These are phyloP conservation scores for Rhingia rostrata DNA, from an alignment of 2,888 invertebrate genomes.

Conservation along the genomic window DNA sequence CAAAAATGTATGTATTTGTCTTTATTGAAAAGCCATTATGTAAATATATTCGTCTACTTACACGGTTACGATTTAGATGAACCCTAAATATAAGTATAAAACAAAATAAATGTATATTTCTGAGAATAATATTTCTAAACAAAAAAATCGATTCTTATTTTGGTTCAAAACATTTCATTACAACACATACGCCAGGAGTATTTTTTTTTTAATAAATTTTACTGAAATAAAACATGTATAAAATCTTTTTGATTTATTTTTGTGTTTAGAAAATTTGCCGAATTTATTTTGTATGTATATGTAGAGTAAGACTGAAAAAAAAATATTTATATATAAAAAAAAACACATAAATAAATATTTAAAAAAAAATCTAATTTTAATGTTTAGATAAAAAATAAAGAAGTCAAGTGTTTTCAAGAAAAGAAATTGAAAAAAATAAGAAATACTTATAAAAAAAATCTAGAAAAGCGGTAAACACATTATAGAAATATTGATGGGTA, in stretches of 20 bases:
- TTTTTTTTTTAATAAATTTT: background rate
- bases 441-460: slow-evolving; percentile 11
- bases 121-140: slow-evolving; percentile 52
- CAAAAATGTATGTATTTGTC: slow-evolving; percentile 61
- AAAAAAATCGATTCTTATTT: slow-evolving; percentile 38
- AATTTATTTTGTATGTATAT: slow-evolving; percentile 72
- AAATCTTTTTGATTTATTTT: slow-evolving; percentile 13
- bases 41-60: slow-evolving; percentile 73
- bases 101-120: slow-evolving; percentile 52
- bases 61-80: slow-evolving; percentile 57
- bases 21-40: slow-evolving; percentile 57
- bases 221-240: slow-evolving; percentile 7
- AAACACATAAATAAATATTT: slow-evolving; percentile 27
- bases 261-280: slow-evolving; percentile 58
- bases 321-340: slow-evolving; percentile 61
- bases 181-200: background rate
- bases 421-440: slow-evolving; percentile 8
- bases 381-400: slow-evolving; percentile 52
- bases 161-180: slow-evolving; percentile 28
- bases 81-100: slow-evolving; percentile 23
- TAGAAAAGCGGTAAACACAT: slow-evolving; percentile 32
- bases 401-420: slow-evolving; percentile 44
- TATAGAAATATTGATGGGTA: slow-evolving; percentile 59
- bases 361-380: slow-evolving; percentile 43
- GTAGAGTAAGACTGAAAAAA: slow-evolving; percentile 74